phyloP scores from a whole-genome alignment of 2,113 vertebrate genomes.

The Athene noctua region DNA sequence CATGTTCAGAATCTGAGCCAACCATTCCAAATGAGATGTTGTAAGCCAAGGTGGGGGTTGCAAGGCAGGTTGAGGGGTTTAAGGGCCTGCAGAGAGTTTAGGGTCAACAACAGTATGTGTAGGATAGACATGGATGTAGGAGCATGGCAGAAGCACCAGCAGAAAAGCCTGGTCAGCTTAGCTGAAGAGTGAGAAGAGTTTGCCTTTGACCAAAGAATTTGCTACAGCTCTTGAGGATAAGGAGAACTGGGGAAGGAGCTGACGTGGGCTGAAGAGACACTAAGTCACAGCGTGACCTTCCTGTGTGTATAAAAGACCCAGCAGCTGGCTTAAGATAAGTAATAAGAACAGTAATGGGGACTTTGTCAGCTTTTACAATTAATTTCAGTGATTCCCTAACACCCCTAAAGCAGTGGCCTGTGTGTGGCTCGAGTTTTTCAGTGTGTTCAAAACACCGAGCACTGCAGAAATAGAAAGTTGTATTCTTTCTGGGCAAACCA shows the following conservation, averaged over 20 bases:
- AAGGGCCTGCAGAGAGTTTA: not conserved
- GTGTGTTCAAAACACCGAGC: not conserved
- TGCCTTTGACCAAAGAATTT: not conserved
- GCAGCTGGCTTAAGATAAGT: not conserved
- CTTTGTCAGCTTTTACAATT: not conserved
- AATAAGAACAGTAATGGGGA: not conserved
- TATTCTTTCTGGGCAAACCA: not conserved
- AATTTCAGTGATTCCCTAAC: not conserved
- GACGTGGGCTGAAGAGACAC: accelerated
- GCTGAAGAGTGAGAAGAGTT: not conserved
- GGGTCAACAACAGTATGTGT: not conserved
- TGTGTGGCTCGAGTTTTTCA: not conserved
- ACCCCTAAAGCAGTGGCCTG: not conserved
- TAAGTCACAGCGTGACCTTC: not conserved
- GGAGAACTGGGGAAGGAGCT: not conserved
- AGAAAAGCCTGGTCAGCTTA: not conserved
- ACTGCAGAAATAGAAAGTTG: not conserved
- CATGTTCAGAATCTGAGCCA: not conserved
- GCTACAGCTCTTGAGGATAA: not conserved
- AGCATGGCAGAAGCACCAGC: not conserved
- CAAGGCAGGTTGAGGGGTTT: not conserved
- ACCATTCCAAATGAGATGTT: not conserved
- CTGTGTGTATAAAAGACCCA: not conserved
- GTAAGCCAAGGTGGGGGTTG: not conserved
- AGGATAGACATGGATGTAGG: not conserved